These are phyloP conservation scores for Pseudobourletiella spinata DNA, from an alignment of 1,140 invertebrate genomes.

Conservation along the genomic window DNA sequence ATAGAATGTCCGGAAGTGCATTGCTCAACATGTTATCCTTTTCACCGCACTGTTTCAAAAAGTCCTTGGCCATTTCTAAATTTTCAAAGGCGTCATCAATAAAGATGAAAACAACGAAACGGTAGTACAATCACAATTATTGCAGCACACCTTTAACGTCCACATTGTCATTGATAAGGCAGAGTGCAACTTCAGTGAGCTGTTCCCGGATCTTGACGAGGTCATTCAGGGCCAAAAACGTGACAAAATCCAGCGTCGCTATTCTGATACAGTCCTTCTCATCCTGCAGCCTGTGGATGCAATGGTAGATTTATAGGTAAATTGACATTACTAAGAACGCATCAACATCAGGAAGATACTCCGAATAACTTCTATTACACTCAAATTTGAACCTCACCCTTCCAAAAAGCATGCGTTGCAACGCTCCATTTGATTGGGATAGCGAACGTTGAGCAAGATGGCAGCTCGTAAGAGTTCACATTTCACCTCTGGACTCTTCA, in stretches of 20 bases:
- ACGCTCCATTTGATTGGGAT: constrained; percentile 34
- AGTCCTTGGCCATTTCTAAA: constrained; percentile 28
- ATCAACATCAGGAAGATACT: too few relatives aligned
- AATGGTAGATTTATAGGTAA: too few relatives aligned
- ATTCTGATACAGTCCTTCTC: constrained; percentile 6
- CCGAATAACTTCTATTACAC: too few relatives aligned
- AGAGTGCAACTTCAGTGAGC: constrained; percentile 16
- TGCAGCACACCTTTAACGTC: constrained; percentile 17
- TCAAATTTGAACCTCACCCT: too few relatives aligned
- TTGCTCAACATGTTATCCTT: constrained; percentile 30
- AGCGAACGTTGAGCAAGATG: constrained; percentile 16
- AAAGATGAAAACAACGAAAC: not conserved
- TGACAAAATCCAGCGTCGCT: constrained; percentile 28
- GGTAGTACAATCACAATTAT: not conserved
- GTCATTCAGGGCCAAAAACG: constrained; percentile 24
- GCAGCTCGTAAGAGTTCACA: constrained; percentile 23
- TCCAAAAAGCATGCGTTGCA: constrained; percentile 9
- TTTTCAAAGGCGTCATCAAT: not conserved
- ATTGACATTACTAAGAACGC: not conserved
- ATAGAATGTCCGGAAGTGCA: constrained; percentile 28
- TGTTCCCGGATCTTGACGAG: constrained; percentile 25
- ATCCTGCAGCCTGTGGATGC: constrained; percentile 8
- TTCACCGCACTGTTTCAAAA: constrained; percentile 21
- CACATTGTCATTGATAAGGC: constrained; percentile 11
- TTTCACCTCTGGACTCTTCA: constrained; percentile 15